These are phyloP conservation scores for Philereme transversata DNA, from an alignment of 2,888 invertebrate genomes.

Conservation along the genomic window DNA sequence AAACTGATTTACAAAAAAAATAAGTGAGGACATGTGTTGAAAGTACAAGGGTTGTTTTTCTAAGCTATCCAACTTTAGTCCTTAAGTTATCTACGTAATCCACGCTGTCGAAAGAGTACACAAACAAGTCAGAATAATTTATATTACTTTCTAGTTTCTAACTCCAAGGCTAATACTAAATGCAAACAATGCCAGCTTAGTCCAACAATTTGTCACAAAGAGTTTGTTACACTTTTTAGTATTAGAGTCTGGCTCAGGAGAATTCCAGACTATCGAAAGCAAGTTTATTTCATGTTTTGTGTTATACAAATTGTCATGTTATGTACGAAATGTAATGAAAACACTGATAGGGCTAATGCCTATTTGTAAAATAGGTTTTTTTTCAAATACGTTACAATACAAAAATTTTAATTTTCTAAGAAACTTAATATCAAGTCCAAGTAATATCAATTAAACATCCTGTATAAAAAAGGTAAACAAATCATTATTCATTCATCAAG, in stretches of 20 bases:
- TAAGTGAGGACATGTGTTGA: background rate
- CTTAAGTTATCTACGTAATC: conserved; percentile 14
- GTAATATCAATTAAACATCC: too few species aligned
- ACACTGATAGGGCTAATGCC: too few species aligned
- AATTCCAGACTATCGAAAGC: background rate
- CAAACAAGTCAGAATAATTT: conserved; percentile 32
- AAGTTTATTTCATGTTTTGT: too few species aligned
- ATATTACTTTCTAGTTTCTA: conserved; percentile 33
- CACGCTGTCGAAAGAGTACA: conserved; percentile 22
- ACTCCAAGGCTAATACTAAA: conserved; percentile 33
- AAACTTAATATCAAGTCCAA: too few species aligned
- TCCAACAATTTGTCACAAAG: conserved; percentile 19
- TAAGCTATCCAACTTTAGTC: conserved; percentile 12
- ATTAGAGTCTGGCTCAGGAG: conserved; percentile 11
- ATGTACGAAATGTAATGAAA: too few species aligned
- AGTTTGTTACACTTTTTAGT: conserved; percentile 20
- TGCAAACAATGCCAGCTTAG: conserved; percentile 31
- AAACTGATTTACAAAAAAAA: too few species aligned
- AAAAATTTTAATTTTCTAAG: too few species aligned
- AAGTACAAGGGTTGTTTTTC: background rate
- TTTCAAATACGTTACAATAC: too few species aligned
- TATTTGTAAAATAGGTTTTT: too few species aligned
- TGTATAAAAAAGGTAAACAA: too few species aligned
- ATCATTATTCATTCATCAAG: too few species aligned
- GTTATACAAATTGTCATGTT: too few species aligned